Evolutionary conservation across 2,888 invertebrate species (phyloP), one percentile per base, ranked within the genome.

Genomic region (Oscheius sp.): DNA sequence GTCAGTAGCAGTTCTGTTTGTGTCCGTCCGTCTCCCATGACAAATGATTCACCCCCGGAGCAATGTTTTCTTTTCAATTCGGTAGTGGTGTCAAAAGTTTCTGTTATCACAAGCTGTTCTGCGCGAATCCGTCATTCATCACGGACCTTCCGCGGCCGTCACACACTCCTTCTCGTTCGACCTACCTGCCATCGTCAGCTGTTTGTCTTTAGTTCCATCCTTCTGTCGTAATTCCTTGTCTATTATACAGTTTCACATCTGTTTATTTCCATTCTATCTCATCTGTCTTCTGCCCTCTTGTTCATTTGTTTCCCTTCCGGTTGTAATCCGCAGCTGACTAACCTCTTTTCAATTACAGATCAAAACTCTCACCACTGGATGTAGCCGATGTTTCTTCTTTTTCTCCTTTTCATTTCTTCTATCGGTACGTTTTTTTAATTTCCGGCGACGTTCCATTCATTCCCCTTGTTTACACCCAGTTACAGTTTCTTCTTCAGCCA

Each of bases 101-200:
- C 26, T 17, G 33, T 54, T 54, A 54, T 54, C 54, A 54, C 33
- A 54, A 50, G 50, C 26, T 26, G n/a, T n/a, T n/a, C n/a, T n/a
- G 24, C 26, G 24, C 50, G 50, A 30, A 50, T 50, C 50, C 50
- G 50, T 50, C 50, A 50, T 50, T 50, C 50, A 50, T 50, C 50
- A 50, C 50, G 28, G 26, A 24, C 41, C 41, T 41, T 41, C 41
- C 20, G 41, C 41, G 41, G 41, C 41, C 41, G 5, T 17, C 41
- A n/a, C 41, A 20, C 26, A 2, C 30, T 50, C 17, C n/a, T 50
- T 50, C 24, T 47, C 49, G 8, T 12, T 28, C n/a, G 24, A 24
- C 28, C 28, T 26, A 2, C 30, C 12, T 50, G n/a, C n/a, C 17
- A 30, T 47, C 14, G 20, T 12, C 2, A 5, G 17, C 24, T n/a